These are phyloP conservation scores for Coecobrya sp. DNA, from an alignment of 2,888 invertebrate genomes.

Conservation along the genomic window DNA sequence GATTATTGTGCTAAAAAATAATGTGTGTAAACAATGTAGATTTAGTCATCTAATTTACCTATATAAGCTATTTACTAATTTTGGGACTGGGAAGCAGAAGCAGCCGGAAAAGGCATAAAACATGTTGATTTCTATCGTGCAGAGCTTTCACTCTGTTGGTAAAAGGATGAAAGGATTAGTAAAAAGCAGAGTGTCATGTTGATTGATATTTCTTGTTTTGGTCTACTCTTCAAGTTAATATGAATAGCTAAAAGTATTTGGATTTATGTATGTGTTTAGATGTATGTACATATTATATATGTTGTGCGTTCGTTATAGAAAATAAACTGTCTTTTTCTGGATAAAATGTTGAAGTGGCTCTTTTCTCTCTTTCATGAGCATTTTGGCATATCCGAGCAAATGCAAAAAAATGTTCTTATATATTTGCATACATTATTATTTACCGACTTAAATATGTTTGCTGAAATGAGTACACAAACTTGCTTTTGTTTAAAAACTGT, in stretches of 20 bases:
- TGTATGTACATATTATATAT: background rate
- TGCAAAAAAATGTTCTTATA: background rate
- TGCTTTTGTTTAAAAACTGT: constrained; percentile 67
- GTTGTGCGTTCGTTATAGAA: constrained; percentile 64
- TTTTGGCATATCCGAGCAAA: no score
- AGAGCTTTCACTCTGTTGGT: constrained; percentile 75
- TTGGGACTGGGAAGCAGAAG: background rate
- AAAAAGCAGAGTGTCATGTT: constrained; percentile 40
- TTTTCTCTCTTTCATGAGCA: no score
- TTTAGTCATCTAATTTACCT: no score
- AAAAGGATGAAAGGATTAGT: constrained; percentile 57
- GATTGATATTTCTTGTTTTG: no score
- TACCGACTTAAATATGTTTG: background rate
- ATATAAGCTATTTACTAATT: no score
- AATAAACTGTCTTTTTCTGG: constrained; percentile 67
- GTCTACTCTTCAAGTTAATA: no score
- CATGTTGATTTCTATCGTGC: constrained; percentile 73
- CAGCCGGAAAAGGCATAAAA: constrained; percentile 40
- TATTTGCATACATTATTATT: background rate
- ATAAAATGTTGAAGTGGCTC: background rate
- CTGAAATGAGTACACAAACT: background rate
- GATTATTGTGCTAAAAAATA: no score
- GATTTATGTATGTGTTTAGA: background rate
- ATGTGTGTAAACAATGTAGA: no score
- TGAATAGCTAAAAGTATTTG: background rate